Base-by-base conservation (phyloP, 1,140 invertebrate genomes). In the Ptiloglossa arizonensis region DNA sequence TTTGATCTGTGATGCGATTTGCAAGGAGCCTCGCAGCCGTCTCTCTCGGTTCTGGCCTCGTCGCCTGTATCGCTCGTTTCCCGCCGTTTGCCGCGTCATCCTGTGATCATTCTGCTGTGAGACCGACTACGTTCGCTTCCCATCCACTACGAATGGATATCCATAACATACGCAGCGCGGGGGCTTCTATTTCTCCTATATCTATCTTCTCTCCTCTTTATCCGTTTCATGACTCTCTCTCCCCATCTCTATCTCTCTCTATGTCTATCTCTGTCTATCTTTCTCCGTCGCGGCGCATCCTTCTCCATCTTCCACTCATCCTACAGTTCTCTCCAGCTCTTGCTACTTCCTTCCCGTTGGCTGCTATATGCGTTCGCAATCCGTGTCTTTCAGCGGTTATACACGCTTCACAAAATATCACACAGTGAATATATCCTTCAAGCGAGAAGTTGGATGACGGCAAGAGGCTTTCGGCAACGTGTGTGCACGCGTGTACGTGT, bases 1-100 rank as follows among this genome's bases (percentile, higher is more conserved):
- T 93, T 93, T 93, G 92, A 92, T 93, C 91, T 92, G 87, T 91
- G 91, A 92, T 90, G 91, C 89, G 91, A 93, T 93, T 92, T 91
- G 90, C 88, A 90, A 92, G 89, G 86, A 92, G 87, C 63, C 69
- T 41, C 8, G 41, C 9, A 62, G 75, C n/a, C n/a, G 72, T 50
- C 70, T 79, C 80, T 59, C 56, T 64, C 70, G 60, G 57, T 24
- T 44, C 44, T 9, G 13, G 67, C 59, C n/a, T n/a, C 60, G 68
- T 38, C 70, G 68, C 70, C 64, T 82, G 71, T 81, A 72, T 85
- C 80, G 74, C 80, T 85, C 81, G 74, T 80, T 87, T 81, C 60
- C 70, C 72, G 81, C 85, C 86, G 87, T 91, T 91, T 90, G 89
- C 83, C 77, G 86, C 87, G 87, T 88, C 88, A 88, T 89, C 89